phyloP scores from a whole-genome alignment of 2,113 vertebrate species.

The Mormyrus lacerda region DNA sequence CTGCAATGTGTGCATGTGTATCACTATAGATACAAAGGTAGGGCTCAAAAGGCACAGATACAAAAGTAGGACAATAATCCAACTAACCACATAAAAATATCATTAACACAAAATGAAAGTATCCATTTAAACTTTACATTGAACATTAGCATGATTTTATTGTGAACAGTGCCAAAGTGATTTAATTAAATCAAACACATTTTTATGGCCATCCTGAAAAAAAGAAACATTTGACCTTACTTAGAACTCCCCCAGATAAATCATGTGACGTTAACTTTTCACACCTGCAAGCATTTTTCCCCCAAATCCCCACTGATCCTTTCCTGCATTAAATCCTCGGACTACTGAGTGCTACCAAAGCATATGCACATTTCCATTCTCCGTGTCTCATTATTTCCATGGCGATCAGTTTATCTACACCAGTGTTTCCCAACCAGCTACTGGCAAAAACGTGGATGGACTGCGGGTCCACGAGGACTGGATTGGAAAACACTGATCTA shows the following conservation, averaged over 20 bases:
- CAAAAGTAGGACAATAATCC: background rate
- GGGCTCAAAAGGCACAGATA: background rate
- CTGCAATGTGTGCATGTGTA: background rate
- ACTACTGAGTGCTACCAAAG: slow-evolving; percentile 72
- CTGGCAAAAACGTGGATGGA: background rate
- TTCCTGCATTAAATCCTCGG: slow-evolving; percentile 60
- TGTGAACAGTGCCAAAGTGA: background rate
- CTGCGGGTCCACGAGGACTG: background rate
- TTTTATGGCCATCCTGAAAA: background rate
- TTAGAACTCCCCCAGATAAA: background rate
- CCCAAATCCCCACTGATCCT: slow-evolving; percentile 51
- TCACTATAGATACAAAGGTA: background rate
- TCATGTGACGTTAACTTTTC: slow-evolving; percentile 7
- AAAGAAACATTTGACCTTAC: background rate
- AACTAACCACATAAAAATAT: background rate
- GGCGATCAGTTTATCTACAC: slow-evolving; percentile 34
- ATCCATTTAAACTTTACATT: background rate
- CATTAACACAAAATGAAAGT: background rate
- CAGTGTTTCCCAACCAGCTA: background rate
- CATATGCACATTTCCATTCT: slow-evolving; percentile 60
- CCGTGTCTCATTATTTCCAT: slow-evolving; percentile 54
- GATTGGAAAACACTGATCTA: background rate
- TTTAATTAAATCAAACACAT: background rate
- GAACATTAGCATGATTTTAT: background rate
- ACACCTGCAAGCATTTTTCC: slow-evolving; percentile 23